These are phyloP conservation scores for Chrysolina americana DNA, from an alignment of 2,888 invertebrate species.

Conservation along the genomic window DNA sequence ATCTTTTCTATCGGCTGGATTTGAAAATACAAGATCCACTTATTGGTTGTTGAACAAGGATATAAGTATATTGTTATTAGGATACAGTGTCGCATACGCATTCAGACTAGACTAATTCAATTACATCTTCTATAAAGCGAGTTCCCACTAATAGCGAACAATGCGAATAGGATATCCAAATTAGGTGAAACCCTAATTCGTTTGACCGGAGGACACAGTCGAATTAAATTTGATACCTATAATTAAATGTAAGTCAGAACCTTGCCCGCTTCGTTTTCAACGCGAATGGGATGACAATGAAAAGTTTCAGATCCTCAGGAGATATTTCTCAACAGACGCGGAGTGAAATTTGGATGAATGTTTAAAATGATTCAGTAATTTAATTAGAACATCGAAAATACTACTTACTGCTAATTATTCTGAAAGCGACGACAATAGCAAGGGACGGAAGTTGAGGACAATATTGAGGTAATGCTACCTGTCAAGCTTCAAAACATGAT, in stretches of 20 bases:
- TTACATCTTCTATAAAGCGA: neutral
- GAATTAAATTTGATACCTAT: constrained; percentile 8
- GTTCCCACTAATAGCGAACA: no score
- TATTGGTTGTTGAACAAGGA: neutral
- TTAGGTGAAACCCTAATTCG: constrained; percentile 7
- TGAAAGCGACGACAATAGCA: no score
- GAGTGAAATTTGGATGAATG: neutral
- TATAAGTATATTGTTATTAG: neutral
- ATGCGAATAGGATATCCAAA: neutral
- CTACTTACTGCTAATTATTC: no score
- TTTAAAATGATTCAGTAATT: no score
- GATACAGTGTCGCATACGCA: neutral
- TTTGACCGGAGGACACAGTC: neutral
- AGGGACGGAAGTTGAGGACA: no score
- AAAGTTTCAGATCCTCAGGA: neutral
- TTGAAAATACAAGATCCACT: neutral
- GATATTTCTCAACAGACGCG: neutral
- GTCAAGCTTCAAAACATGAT: no score
- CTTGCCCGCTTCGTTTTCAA: neutral
- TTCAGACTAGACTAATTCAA: neutral
- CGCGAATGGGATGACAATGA: neutral
- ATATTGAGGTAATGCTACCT: no score
- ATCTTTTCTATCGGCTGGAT: no score
- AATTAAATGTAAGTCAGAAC: constrained; percentile 3
- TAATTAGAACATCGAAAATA: no score